Conservation (phyloP, 1,140 invertebrate genomes). For the Ephestia elutella region DNA sequence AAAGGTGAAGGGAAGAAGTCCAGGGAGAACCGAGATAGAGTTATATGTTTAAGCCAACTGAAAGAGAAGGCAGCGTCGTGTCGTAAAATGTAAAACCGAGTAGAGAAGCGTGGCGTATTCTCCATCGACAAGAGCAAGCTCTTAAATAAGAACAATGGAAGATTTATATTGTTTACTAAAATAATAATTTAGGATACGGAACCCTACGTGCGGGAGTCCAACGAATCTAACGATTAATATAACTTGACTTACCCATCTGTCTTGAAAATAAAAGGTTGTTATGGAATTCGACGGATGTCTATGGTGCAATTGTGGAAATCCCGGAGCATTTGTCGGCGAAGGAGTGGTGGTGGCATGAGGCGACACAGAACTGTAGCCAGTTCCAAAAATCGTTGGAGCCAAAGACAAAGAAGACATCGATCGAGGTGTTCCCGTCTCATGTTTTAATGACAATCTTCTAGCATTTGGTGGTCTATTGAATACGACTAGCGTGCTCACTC, state of each 20-base stretch:
- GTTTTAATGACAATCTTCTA: constrained; percentile 80
- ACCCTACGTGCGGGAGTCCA: too few relatives aligned
- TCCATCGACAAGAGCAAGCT: too few relatives aligned
- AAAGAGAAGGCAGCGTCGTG: too few relatives aligned
- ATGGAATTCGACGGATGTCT: constrained; percentile 68
- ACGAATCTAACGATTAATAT: constrained; percentile 7
- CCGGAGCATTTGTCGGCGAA: constrained; percentile 65
- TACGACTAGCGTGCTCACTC: constrained; percentile 87
- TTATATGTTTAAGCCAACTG: too few relatives aligned
- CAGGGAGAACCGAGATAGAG: too few relatives aligned
- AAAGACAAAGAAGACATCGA: constrained; percentile 68
- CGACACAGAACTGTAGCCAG: constrained; percentile 59
- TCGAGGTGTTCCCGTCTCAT: constrained; percentile 81
- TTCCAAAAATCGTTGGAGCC: constrained; percentile 50
- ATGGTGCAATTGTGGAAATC: constrained; percentile 60
- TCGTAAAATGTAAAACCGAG: too few relatives aligned
- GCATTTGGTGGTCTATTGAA: constrained; percentile 88
- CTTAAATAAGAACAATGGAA: too few relatives aligned
- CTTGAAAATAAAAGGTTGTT: constrained; percentile 88
- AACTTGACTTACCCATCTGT: constrained; percentile 73
- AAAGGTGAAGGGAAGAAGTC: too few relatives aligned
- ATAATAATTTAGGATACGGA: too few relatives aligned
- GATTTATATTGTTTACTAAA: too few relatives aligned
- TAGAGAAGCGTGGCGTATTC: too few relatives aligned
- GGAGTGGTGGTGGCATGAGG: constrained; percentile 74